phyloP scores from a whole-genome alignment of 1,140 invertebrate genomes.

The Cydia fagiglandana region DNA sequence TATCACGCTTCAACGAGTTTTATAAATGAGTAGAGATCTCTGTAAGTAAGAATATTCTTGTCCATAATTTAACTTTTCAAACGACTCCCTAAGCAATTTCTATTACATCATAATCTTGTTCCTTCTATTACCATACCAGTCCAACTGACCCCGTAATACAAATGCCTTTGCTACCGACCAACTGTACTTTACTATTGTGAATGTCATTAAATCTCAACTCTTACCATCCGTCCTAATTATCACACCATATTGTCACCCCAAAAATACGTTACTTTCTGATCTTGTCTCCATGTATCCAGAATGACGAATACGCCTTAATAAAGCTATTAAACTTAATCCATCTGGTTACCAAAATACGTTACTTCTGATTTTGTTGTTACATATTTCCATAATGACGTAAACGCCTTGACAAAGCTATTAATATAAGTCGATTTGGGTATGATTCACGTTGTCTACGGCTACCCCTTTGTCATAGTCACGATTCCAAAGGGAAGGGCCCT shows the following conservation, averaged over 20 bases:
- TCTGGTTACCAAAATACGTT: background rate
- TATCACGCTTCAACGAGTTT: too few species aligned
- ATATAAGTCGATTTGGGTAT: background rate
- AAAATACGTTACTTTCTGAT: conserved; percentile 8
- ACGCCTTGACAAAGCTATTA: background rate
- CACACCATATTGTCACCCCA: conserved; percentile 20
- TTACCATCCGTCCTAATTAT: background rate
- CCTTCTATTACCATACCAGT: background rate
- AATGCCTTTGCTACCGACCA: background rate
- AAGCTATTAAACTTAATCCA: background rate
- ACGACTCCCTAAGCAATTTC: too few species aligned
- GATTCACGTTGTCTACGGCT: background rate
- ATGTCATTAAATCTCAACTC: background rate
- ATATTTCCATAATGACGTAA: background rate
- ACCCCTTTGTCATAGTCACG: conserved; percentile 11
- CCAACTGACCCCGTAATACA: background rate
- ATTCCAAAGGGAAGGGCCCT: conserved; percentile 4
- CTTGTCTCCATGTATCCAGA: background rate
- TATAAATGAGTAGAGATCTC: too few species aligned
- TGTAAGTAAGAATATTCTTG: too few species aligned
- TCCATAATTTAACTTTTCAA: too few species aligned
- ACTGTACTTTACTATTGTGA: background rate
- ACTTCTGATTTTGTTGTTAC: background rate
- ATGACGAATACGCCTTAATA: background rate
- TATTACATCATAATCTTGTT: too few species aligned